Conservation (phyloP, 2,888 invertebrate species). For the Drosophila sordidapex region DNA sequence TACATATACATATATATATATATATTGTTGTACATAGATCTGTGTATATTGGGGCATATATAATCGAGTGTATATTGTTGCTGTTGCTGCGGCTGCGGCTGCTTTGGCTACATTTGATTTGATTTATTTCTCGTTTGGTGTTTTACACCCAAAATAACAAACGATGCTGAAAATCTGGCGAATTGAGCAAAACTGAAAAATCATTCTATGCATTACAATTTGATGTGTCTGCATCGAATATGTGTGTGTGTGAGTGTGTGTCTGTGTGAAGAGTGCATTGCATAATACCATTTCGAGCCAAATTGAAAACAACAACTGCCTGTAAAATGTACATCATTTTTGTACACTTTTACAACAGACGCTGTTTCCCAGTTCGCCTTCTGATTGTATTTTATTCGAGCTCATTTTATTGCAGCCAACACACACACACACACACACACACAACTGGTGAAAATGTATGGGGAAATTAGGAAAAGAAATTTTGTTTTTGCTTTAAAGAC, state of each 20-base stretch:
- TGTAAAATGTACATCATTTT: conserved; percentile 53
- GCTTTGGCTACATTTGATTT: conserved; percentile 76
- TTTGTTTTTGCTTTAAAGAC: conserved; percentile 39
- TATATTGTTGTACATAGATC: conserved; percentile 22
- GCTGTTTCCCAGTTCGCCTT: conserved; percentile 21
- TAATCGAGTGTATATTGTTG: conserved; percentile 44
- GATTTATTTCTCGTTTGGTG: conserved; percentile 78
- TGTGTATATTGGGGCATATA: conserved; percentile 41
- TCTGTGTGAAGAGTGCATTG: conserved; percentile 65
- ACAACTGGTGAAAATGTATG: conserved; percentile 28
- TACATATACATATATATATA: conserved; percentile 7
- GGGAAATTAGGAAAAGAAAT: conserved; percentile 30
- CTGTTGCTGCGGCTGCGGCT: conserved; percentile 33
- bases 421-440: conserved; percentile 9
- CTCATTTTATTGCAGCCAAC: conserved; percentile 45
- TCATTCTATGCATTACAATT: conserved; percentile 57
- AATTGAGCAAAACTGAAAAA: conserved; percentile 65
- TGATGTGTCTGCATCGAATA: conserved; percentile 58
- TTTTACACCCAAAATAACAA: conserved; percentile 80
- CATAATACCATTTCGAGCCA: conserved; percentile 75
- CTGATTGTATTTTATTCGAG: conserved; percentile 38
- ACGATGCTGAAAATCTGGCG: conserved; percentile 73
- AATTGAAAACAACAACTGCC: conserved; percentile 44
- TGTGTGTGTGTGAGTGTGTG: conserved; percentile 31
- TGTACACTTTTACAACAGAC: conserved; percentile 60